Evolutionary conservation across 2,113 vertebrate species (phyloP).

Genomic region (Mastomys natalensis): DNA sequence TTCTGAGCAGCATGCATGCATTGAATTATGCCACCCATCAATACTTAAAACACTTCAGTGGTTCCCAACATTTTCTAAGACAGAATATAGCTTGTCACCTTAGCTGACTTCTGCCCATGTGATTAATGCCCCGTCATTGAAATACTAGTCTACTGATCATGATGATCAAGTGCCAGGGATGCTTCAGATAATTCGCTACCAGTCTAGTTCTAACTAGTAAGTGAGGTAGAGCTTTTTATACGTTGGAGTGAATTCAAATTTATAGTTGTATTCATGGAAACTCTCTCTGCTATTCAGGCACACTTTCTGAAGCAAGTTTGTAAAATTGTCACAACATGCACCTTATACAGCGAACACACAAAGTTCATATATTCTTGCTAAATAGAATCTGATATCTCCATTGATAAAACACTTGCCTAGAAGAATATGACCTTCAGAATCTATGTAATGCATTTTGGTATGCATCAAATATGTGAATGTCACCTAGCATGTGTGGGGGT

Average conservation of each 20-base stretch:
- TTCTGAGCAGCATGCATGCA: not conserved
- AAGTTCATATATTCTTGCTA: not conserved
- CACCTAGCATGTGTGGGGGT: not conserved
- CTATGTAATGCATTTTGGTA: not conserved
- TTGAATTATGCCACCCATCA: not conserved
- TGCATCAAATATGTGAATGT: not conserved
- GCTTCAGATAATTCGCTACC: slow-evolving; percentile 55
- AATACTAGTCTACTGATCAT: slow-evolving; percentile 17
- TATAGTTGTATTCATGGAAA: not conserved
- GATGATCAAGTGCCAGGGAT: slow-evolving; percentile 37
- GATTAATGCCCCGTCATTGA: slow-evolving; percentile 31
- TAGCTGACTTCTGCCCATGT: not conserved
- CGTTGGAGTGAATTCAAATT: slow-evolving; percentile 68
- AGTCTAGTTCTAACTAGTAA: slow-evolving; percentile 25
- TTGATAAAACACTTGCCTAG: not conserved
- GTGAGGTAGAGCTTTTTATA: slow-evolving; percentile 24
- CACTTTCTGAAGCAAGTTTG: not conserved
- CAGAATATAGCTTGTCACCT: not conserved
- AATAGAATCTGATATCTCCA: no score
- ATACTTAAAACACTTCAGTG: not conserved
- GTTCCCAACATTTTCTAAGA: not conserved
- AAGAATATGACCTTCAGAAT: not conserved
- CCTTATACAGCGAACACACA: not conserved
- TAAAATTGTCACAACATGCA: no score
- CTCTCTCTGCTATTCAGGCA: not conserved